Conservation (phyloP, 2,888 invertebrate species). For the Plagodis pulveraria region DNA sequence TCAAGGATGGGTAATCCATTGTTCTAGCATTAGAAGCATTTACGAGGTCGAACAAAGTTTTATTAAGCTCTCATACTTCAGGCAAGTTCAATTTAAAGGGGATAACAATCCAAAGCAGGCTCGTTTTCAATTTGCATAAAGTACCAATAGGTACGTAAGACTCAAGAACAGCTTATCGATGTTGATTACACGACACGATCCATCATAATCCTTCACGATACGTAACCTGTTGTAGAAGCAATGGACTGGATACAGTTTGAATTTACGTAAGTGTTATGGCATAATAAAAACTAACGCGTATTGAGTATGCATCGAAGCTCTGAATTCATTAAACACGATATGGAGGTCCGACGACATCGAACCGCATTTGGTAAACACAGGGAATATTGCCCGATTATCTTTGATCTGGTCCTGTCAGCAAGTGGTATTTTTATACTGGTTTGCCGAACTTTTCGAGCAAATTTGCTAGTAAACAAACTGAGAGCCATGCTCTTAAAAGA, state of each 20-base stretch:
- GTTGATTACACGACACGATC: slow-evolving; percentile 2
- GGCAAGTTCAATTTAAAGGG: too few relatives aligned
- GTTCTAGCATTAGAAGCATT: slow-evolving; percentile 42
- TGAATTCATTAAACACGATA: slow-evolving; percentile 56
- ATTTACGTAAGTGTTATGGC: slow-evolving; percentile 41
- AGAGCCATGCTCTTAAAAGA: slow-evolving; percentile 4
- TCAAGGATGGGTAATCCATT: slow-evolving; percentile 26
- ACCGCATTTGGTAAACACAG: slow-evolving; percentile 53
- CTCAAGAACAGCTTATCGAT: slow-evolving; percentile 11
- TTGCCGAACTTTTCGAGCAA: slow-evolving; percentile 18
- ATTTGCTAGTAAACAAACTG: slow-evolving; percentile 21
- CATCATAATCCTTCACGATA: slow-evolving; percentile 28
- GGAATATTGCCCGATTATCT: slow-evolving; percentile 57
- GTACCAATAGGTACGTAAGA: slow-evolving; percentile 5
- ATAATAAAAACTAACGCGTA: slow-evolving; percentile 39
- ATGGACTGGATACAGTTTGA: slow-evolving; percentile 40
- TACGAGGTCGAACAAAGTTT: slow-evolving; percentile 27
- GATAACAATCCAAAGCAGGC: too few relatives aligned
- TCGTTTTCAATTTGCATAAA: not conserved
- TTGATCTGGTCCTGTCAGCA: slow-evolving; percentile 43
- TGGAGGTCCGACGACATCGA: slow-evolving; percentile 46
- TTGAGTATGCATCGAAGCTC: slow-evolving; percentile 46
- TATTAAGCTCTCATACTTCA: too few relatives aligned
- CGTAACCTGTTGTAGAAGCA: slow-evolving; percentile 29
- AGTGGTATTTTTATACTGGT: slow-evolving; percentile 31